A percentile compares a stretch with the other conserved stretches of the same genome.
phyloP scores from a whole-genome alignment of 2,113 vertebrate genomes.

The Genyomyrus donnyi region DNA sequence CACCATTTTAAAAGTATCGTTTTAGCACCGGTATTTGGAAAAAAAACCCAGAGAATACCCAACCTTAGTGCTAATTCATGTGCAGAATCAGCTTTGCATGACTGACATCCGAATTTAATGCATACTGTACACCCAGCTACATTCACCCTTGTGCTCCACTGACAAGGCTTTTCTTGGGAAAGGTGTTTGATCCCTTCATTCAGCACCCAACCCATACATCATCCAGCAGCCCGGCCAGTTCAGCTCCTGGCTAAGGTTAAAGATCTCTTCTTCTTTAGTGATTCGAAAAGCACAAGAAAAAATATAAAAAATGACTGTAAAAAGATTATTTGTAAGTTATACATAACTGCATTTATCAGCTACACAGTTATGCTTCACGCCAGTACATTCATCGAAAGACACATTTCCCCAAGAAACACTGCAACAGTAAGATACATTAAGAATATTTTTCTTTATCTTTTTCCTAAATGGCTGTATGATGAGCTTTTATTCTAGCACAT shows the following conservation, averaged over 20 bases:
- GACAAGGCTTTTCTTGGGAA: background rate
- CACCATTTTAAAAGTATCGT: background rate
- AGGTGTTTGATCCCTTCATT: background rate
- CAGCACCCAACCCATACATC: background rate
- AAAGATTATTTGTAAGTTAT: background rate
- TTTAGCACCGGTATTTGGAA: background rate
- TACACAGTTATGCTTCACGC: background rate
- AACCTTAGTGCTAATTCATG: background rate
- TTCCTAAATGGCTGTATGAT: background rate
- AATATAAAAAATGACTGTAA: background rate
- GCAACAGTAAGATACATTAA: background rate
- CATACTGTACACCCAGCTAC: background rate
- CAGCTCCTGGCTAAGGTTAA: background rate
- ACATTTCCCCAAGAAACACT: background rate
- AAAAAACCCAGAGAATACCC: background rate
- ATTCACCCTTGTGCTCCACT: background rate
- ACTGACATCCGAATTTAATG: background rate
- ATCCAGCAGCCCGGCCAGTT: background rate
- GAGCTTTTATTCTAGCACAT: background rate
- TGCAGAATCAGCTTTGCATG: background rate
- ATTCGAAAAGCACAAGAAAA: background rate
- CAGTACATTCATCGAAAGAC: background rate
- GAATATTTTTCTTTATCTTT: background rate
- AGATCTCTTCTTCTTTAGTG: background rate
- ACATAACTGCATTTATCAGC: background rate